Evolutionary conservation across 2,113 vertebrate species (phyloP).

Genomic region (Castor canadensis): DNA sequence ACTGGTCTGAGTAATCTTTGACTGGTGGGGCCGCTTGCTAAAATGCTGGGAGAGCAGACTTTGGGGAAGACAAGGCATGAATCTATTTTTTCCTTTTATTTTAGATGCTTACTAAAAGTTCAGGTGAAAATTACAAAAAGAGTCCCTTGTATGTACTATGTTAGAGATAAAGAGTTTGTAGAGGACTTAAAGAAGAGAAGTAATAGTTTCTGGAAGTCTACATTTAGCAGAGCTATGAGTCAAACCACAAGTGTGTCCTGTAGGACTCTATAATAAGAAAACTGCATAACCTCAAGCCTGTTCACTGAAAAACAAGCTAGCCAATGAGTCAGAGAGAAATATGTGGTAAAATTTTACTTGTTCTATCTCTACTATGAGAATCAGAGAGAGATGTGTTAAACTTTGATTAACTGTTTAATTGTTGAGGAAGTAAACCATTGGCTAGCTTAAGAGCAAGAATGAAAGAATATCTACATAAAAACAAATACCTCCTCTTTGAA

Average conservation of each 20-base stretch:
- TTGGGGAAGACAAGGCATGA: not conserved
- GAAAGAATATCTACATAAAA: slow-evolving; percentile 48
- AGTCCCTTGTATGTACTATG: not conserved
- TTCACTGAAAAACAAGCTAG: not conserved
- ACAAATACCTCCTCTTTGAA: not conserved
- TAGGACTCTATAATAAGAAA: not conserved
- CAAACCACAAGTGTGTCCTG: not conserved
- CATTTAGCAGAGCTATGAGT: not conserved
- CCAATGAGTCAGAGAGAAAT: not conserved
- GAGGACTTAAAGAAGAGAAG: not conserved
- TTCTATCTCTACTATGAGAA: not conserved
- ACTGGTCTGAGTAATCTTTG: not conserved
- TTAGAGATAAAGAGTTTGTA: not conserved
- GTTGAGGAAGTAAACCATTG: slow-evolving; percentile 49
- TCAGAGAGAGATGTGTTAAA: not conserved
- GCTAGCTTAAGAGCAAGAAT: slow-evolving; percentile 3
- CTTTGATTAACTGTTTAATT: slow-evolving; percentile 57
- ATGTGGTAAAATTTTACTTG: not conserved
- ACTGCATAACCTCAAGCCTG: not conserved
- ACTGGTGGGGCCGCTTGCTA: not conserved
- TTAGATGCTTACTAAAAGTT: not conserved
- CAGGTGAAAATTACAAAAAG: not conserved
- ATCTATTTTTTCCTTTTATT: not conserved
- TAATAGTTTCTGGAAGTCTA: not conserved
- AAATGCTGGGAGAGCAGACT: not conserved